Evolutionary conservation across 2,797 vertebrate genomes (phyloP).

Genomic region (Gila robusta): DNA sequence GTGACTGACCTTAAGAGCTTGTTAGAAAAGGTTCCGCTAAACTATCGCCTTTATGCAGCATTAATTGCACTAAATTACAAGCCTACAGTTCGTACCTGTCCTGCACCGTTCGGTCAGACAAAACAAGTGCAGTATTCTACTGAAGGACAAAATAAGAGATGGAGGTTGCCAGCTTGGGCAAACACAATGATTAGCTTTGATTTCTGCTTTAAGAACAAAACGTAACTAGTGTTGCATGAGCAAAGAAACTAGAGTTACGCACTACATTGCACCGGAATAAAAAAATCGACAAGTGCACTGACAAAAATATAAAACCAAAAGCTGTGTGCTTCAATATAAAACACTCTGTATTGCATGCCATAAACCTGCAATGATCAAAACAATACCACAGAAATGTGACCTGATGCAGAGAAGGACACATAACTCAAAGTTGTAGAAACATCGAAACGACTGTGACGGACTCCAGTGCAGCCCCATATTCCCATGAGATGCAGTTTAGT

Average conservation of each 20-base stretch:
- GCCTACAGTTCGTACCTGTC: slow-evolving; percentile 3
- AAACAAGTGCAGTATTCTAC: not conserved
- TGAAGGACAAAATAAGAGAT: not conserved
- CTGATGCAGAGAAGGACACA: slow-evolving; percentile 20
- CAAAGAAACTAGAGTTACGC: not conserved
- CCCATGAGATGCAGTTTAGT: slow-evolving; percentile 24
- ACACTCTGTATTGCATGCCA: slow-evolving; percentile 60
- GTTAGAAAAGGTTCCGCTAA: slow-evolving; percentile 39
- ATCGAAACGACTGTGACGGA: slow-evolving; percentile 7
- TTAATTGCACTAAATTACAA: slow-evolving; percentile 24
- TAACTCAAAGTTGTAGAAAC: not conserved
- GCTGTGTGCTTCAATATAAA: slow-evolving; percentile 57
- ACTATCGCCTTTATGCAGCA: slow-evolving; percentile 6
- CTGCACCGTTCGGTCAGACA: not conserved
- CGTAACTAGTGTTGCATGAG: not conserved
- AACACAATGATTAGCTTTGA: not conserved
- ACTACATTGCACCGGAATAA: not conserved
- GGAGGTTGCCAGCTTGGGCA: slow-evolving; percentile 13
- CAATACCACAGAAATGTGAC: slow-evolving; percentile 50
- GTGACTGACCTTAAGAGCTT: slow-evolving; percentile 12
- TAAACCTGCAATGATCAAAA: slow-evolving; percentile 58
- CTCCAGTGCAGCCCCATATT: slow-evolving; percentile 26
- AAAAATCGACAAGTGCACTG: slow-evolving; percentile 53
- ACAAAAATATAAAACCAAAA: slow-evolving; percentile 28
- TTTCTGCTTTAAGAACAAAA: slow-evolving; percentile 16